These are phyloP conservation scores for Tridacna crocea DNA, from an alignment of 2,888 invertebrate genomes.

Conservation along the genomic window DNA sequence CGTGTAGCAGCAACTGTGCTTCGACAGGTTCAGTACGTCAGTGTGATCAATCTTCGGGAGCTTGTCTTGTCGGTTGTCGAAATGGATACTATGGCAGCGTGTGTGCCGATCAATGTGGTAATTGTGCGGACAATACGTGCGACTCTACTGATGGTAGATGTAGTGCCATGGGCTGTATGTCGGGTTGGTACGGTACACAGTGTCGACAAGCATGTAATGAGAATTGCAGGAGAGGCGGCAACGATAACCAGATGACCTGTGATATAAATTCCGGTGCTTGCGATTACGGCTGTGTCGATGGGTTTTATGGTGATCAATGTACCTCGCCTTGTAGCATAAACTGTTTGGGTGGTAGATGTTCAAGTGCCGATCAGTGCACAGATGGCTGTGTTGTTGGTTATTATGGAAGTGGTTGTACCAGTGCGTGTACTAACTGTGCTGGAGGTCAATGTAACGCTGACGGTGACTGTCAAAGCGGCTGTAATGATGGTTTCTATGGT, in stretches of 20 bases:
- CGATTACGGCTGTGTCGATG: conserved; percentile 36
- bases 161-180: background rate
- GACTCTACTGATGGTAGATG: conserved; percentile 29
- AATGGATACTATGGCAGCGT: conserved; percentile 34
- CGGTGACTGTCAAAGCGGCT: conserved; percentile 34
- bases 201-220: conserved; percentile 25
- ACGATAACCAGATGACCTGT: conserved; percentile 17
- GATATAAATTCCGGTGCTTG: conserved; percentile 36
- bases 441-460: conserved; percentile 28
- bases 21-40: background rate
- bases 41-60: conserved; percentile 30
- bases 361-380: conserved; percentile 27
- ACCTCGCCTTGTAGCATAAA: conserved; percentile 23
- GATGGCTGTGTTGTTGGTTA: conserved; percentile 29
- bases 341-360: conserved; percentile 29
- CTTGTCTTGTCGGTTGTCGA: conserved; percentile 39
- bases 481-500: conserved; percentile 35
- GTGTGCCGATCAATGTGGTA: conserved; percentile 37
- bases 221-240: conserved; percentile 9
- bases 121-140: conserved; percentile 32
- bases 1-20: conserved; percentile 43
- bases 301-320: conserved; percentile 41
- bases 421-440: conserved; percentile 35
- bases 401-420: conserved; percentile 31
- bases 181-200: conserved; percentile 28